Conservation (phyloP, 1,140 invertebrate genomes). For the Drosophila rhopaloa region DNA sequence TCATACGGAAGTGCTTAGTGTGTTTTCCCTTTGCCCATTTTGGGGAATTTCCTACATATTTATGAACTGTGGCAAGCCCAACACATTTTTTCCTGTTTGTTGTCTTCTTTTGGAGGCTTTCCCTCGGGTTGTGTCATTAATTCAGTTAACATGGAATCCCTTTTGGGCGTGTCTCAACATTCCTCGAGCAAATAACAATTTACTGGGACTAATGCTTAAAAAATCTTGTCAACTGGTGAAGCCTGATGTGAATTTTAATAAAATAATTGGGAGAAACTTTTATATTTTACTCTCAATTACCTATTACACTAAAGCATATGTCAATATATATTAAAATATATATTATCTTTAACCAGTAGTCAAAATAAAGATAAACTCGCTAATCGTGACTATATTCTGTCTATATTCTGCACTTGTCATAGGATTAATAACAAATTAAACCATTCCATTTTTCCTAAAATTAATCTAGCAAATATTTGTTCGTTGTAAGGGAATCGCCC, state of each 20-base stretch:
- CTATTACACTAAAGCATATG: too few relatives aligned
- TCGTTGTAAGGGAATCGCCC: not conserved
- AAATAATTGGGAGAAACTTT: too few relatives aligned
- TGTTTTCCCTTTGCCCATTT: constrained; percentile 26
- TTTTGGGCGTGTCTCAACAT: constrained; percentile 15
- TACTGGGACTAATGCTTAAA: not conserved
- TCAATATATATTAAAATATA: too few relatives aligned
- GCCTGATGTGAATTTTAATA: not conserved
- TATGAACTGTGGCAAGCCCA: constrained; percentile 35
- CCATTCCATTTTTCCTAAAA: not conserved
- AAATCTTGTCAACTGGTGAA: not conserved
- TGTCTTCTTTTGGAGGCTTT: constrained; percentile 26
- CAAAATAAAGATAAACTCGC: not conserved
- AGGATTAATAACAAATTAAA: not conserved
- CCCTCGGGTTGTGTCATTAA: constrained; percentile 40
- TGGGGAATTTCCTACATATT: constrained; percentile 31
- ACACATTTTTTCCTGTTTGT: constrained; percentile 6
- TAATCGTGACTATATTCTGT: too few relatives aligned
- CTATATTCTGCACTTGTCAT: not conserved
- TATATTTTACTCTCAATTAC: too few relatives aligned
- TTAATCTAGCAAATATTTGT: constrained; percentile 29
- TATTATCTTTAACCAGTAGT: too few relatives aligned
- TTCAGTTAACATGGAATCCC: constrained; percentile 50
- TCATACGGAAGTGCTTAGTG: constrained; percentile 72
- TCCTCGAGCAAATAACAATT: constrained; percentile 4